Base-by-base conservation (phyloP, 2,797 vertebrate genomes). In the Sebastes flavidus region DNA sequence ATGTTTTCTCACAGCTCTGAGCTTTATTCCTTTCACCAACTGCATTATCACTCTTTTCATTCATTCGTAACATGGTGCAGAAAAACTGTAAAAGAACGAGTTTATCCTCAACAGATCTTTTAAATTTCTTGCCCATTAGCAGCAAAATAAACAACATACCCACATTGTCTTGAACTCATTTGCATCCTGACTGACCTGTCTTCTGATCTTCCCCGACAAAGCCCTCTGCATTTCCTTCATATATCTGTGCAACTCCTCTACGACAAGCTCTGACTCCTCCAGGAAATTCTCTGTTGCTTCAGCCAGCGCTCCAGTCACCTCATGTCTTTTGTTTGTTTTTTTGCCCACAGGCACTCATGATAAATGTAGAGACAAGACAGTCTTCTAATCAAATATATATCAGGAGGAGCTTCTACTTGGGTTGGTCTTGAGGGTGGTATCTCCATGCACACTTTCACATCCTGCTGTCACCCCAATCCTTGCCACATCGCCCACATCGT, bases 311-410 rank as follows among this genome's bases (percentile, higher is more conserved):
- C 49, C 56, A 73, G 61, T 78, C 82, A 80, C 74, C 67, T 79
- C 52, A 5, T 73, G 62, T 84, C 58, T 88, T 73, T 80, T 78
- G 38, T 86, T 83, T 82, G 55, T 65, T 67, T n/a, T 83, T 78
- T 66, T 72, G 72, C 87, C 82, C 58, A 59, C 29, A 78, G 87
- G 85, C 87, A 29, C 9, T 16, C 77, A 58, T 82, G 65, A 78
- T 59, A 82, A 81, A 83, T 86, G 74, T 75, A 74, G 52, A 38
- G 58, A 62, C 74, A 84, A 85, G 32, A 71, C 29, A 24, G 29
- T 46, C 25, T 85, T 83, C 78, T 55, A 63, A 88, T 90, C 73
- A 86, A 88, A 91, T 82, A 89, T 82, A 52, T 34, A 89, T 85
- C 74, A 82, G 38, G 54, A 66, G 62, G 61, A 70, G 55, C 71